Evolutionary conservation across 2,888 invertebrate genomes (phyloP), one percentile per base, ranked within the genome.

Genomic region (Agrenia bidenticulata): DNA sequence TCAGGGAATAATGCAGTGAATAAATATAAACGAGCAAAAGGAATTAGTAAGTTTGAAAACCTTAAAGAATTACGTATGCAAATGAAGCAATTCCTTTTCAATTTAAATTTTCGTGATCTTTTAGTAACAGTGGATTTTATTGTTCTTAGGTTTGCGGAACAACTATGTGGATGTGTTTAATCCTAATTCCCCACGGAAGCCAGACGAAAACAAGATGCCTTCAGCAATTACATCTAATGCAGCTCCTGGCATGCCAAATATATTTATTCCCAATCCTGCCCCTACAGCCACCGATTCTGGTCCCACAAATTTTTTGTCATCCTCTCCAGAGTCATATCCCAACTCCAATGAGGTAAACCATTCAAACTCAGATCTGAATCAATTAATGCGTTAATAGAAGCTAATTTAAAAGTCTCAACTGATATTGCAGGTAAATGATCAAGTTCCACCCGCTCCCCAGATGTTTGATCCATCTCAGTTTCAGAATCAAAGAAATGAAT

Each of bases 111-210:
- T n/a, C n/a, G n/a, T n/a, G n/a, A n/a, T n/a, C n/a, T n/a, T n/a
- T n/a, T 27, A 50, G 4, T 64, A 15, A n/a, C 2, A 49, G 49
- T 49, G 41, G 27, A 58, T 54, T 65, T 49, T 64, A 5, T 69
- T 69, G 66, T 63, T 81, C 79, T 7, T 80, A 92, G 91, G 89
- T 78, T 84, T 90, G 78, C 88, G 90, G 81, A 89, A 89, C 78
- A 88, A 90, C 67, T 95, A 94, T 81, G 91, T 94, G 76, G 93
- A 94, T 82, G 91, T 94, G 66, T 88, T 93, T 81, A 91, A 91
- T 83, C 58, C 64, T 19, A 64, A 67, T 41, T 53, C 59, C n/a
- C 45, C 50, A 39, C n/a, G 50, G 13, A 21, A 53, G 13, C 49
- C 54, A n/a, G 19, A 42, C 17, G 60, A 58, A 24, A 32, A 60